Evolutionary conservation across 1,140 invertebrate genomes (phyloP).

Genomic region (Drosophila grimshawi): DNA sequence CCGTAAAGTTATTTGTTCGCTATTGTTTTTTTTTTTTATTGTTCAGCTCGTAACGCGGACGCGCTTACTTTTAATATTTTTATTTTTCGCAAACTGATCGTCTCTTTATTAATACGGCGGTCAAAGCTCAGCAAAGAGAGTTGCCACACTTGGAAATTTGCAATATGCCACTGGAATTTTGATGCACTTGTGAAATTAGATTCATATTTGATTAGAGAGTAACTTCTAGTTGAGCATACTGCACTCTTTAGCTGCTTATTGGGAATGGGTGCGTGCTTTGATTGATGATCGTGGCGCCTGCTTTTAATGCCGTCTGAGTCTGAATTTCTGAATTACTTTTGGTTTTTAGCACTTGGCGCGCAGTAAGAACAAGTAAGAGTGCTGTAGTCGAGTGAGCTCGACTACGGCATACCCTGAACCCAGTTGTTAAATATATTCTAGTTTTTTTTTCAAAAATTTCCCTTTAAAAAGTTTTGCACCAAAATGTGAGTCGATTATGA

Average conservation of each 20-base stretch:
- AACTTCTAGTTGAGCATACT: background rate
- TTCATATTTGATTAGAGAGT: constrained; percentile 1
- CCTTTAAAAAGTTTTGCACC: too few relatives aligned
- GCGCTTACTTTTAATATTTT: constrained; percentile 54
- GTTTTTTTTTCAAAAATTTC: too few relatives aligned
- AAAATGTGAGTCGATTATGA: too few relatives aligned
- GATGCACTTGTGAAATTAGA: background rate
- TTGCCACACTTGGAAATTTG: constrained; percentile 27
- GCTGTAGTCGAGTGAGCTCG: too few relatives aligned
- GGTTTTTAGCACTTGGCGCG: constrained; percentile 66
- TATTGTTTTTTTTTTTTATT: constrained; percentile 45
- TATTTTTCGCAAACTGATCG: constrained; percentile 49
- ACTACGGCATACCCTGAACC: too few relatives aligned
- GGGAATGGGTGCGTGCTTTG: constrained; percentile 45
- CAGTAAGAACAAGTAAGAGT: constrained; percentile 26
- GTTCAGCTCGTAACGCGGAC: constrained; percentile 54
- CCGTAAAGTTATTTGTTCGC: constrained; percentile 45
- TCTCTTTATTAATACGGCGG: constrained; percentile 18
- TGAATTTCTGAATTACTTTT: constrained; percentile 47
- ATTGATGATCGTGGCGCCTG: constrained; percentile 64
- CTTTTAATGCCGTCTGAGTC: constrained; percentile 35
- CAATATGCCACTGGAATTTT: background rate
- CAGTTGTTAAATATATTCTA: too few relatives aligned
- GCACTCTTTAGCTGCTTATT: background rate
- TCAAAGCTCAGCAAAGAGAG: constrained; percentile 22